phyloP scores from a whole-genome alignment of 2,113 vertebrate genomes.

The Rhodinocichla rosea region DNA sequence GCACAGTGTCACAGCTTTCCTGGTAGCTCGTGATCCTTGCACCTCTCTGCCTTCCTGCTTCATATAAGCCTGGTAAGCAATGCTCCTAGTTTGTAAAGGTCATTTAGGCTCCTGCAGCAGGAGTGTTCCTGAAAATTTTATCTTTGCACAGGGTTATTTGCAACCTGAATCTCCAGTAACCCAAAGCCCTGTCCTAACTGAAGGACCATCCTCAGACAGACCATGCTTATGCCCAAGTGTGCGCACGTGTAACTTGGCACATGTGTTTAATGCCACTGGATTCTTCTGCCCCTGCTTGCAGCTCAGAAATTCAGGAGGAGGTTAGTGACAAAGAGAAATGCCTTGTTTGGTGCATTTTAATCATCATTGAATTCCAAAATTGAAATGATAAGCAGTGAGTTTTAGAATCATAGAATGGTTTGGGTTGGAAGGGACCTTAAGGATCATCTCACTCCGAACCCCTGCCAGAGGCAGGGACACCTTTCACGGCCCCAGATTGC shows the following conservation, averaged over 20 bases:
- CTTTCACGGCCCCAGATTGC: not conserved
- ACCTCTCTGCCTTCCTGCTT: not conserved
- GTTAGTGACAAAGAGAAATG: accelerated
- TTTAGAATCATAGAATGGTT: not conserved
- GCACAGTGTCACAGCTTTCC: not conserved
- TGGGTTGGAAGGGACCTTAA: not conserved
- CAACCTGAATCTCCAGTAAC: not conserved
- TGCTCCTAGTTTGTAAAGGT: not conserved
- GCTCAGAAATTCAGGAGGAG: not conserved
- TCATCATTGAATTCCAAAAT: not conserved
- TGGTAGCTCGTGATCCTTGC: not conserved
- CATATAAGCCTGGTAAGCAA: not conserved
- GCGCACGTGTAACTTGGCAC: accelerated
- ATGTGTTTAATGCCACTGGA: no score
- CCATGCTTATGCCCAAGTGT: accelerated
- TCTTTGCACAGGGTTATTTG: not conserved
- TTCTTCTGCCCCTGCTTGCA: not conserved
- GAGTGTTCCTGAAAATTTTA: not conserved
- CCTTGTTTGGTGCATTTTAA: not conserved
- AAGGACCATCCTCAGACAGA: not conserved
- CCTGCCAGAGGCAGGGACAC: not conserved
- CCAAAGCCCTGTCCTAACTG: accelerated
- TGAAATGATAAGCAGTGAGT: not conserved
- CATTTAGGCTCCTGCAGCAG: not conserved
- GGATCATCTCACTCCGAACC: not conserved